Conservation (phyloP, 2,113 vertebrate genomes). For the Odontesthes bonariensis region DNA sequence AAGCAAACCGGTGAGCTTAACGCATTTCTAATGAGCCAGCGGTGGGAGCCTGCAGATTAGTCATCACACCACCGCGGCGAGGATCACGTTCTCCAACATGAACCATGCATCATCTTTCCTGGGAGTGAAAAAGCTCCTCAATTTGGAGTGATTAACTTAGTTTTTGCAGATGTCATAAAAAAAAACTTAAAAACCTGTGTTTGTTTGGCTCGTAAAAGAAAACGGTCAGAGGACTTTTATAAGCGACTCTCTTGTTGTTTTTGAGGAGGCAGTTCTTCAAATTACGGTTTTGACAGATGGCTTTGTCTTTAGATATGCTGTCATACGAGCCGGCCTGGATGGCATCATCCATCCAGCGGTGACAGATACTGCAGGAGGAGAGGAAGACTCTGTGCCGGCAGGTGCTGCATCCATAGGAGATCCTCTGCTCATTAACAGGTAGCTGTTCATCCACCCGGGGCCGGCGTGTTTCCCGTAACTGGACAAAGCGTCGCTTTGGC, state of each 20-base stretch:
- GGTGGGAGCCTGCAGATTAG: slow-evolving; percentile 71
- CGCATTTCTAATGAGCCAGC: slow-evolving; percentile 77
- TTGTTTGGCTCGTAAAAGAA: slow-evolving; percentile 71
- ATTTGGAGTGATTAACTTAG: slow-evolving; percentile 74
- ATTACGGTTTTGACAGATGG: slow-evolving; percentile 78
- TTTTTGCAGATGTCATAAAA: slow-evolving; percentile 79
- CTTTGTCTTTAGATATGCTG: slow-evolving; percentile 75
- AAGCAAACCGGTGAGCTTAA: slow-evolving; percentile 73
- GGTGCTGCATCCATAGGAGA: slow-evolving; percentile 43
- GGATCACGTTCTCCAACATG: slow-evolving; percentile 55
- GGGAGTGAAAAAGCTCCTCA: slow-evolving; percentile 57
- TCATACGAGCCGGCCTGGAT: slow-evolving; percentile 65
- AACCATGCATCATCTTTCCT: slow-evolving; percentile 73
- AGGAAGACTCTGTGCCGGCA: slow-evolving; percentile 42
- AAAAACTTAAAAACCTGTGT: slow-evolving; percentile 66
- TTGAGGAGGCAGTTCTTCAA: slow-evolving; percentile 63
- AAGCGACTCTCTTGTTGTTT: slow-evolving; percentile 49
- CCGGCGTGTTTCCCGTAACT: slow-evolving; percentile 23
- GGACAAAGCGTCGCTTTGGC: slow-evolving; percentile 9
- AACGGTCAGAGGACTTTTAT: slow-evolving; percentile 68
- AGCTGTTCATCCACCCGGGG: slow-evolving; percentile 58
- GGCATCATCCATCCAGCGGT: slow-evolving; percentile 60
- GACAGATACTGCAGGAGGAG: slow-evolving; percentile 60
- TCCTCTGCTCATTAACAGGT: slow-evolving; percentile 50
- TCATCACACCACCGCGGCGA: slow-evolving; percentile 59